These are phyloP conservation scores for Falco punctatus DNA, from an alignment of 2,113 vertebrate genomes.

Conservation along the genomic window DNA sequence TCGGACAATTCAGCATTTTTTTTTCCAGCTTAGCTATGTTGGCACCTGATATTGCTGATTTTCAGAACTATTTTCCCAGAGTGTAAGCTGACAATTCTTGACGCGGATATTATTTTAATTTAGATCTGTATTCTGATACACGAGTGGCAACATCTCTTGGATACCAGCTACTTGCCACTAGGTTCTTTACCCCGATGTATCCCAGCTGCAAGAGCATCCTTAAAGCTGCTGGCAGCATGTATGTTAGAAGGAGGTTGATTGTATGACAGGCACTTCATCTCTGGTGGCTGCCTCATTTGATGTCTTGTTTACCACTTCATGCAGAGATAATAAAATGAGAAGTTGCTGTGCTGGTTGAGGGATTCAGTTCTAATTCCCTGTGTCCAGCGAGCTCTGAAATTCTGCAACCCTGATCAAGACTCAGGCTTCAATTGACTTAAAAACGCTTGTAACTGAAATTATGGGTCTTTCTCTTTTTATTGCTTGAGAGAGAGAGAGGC, in stretches of 20 bases:
- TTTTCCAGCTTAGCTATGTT: neutral
- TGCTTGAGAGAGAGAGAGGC: neutral
- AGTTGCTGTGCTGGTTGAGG: conserved; percentile 38
- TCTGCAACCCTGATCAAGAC: neutral
- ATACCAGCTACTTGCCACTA: neutral
- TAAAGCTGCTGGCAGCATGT: neutral
- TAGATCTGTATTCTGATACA: neutral
- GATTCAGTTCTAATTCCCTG: neutral
- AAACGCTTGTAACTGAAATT: neutral
- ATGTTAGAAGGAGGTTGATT: neutral
- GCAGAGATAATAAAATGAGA: conserved; percentile 42
- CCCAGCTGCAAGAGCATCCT: neutral
- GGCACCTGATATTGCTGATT: neutral
- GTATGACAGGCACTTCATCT: neutral
- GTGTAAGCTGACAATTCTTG: neutral
- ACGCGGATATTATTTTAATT: neutral
- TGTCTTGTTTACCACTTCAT: conserved; percentile 23
- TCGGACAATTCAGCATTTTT: neutral
- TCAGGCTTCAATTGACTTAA: conserved; percentile 7
- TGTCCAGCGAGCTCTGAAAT: neutral
- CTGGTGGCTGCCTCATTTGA: neutral
- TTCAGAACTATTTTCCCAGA: neutral
- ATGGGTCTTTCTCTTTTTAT: neutral
- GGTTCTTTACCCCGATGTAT: neutral
- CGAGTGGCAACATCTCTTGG: neutral